Conservation (phyloP, 2,888 invertebrate genomes). For the Pristionchus maxplancki region DNA sequence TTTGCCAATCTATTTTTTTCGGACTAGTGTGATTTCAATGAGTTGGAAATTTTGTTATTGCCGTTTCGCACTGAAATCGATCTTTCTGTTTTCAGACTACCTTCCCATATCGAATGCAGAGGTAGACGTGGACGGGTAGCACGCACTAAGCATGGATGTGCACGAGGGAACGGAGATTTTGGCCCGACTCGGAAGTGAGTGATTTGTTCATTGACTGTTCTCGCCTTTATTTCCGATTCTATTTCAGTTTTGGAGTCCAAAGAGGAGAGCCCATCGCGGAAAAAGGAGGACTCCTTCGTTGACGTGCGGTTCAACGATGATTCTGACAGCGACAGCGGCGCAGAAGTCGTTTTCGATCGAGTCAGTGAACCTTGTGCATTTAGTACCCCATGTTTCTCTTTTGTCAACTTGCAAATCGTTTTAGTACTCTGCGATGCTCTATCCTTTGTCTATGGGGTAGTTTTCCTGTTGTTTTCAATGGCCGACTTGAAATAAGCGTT, state of each 20-base stretch:
- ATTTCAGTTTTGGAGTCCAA: conserved; percentile 41
- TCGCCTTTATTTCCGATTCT: background rate
- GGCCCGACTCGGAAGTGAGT: conserved; percentile 42
- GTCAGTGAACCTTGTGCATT: too few species aligned
- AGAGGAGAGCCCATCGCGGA: conserved; percentile 45
- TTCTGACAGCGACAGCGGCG: conserved; percentile 44
- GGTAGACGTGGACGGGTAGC: background rate
- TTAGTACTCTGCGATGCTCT: background rate
- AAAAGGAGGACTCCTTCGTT: conserved; percentile 36
- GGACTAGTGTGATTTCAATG: conserved; percentile 21
- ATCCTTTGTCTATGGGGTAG: background rate
- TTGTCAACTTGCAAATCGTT: background rate
- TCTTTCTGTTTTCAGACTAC: background rate
- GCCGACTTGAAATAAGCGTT: too few species aligned
- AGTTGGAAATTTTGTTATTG: conserved; percentile 28
- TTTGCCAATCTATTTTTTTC: conserved; percentile 32
- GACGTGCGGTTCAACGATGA: conserved; percentile 28
- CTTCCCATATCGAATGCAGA: background rate
- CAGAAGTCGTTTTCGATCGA: conserved; percentile 39
- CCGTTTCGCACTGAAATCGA: background rate
- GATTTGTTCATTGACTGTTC: background rate
- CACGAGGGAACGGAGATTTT: conserved; percentile 51
- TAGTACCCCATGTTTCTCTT: too few species aligned
- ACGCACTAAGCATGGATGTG: conserved; percentile 19
- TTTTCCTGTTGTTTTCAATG: background rate